Evolutionary conservation across 2,888 invertebrate genomes (phyloP).

Genomic region (Eurois occulta): DNA sequence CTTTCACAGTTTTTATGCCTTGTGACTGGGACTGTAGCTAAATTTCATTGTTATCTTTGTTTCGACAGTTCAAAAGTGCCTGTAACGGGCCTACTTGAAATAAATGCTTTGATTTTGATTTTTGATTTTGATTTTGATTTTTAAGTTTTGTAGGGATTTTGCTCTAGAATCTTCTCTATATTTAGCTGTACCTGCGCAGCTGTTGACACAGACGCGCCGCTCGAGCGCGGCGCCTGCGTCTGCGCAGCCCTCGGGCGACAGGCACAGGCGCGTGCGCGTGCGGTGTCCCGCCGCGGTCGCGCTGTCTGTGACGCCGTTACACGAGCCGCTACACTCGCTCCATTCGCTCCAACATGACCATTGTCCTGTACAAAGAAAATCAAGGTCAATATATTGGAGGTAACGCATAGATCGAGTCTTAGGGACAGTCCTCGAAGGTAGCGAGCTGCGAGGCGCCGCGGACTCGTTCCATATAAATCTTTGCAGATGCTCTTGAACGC

Average conservation of each 20-base stretch:
- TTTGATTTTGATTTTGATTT: no score
- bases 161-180: background rate
- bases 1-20: no score
- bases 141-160: no score
- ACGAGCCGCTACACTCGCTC: slow-evolving; percentile 94
- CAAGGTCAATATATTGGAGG: background rate
- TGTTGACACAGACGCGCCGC: slow-evolving; percentile 92
- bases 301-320: slow-evolving; percentile 86
- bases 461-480: background rate
- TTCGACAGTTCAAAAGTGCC: no score
- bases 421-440: background rate
- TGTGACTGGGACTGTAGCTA: no score
- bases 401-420: background rate
- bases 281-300: slow-evolving; percentile 89
- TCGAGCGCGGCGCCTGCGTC: slow-evolving; percentile 91
- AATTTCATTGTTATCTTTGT: no score
- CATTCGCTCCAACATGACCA: slow-evolving; percentile 97
- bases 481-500: no score
- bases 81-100: no score
- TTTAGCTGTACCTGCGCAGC: slow-evolving; percentile 88
- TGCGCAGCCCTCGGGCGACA: slow-evolving; percentile 91
- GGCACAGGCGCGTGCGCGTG: slow-evolving; percentile 92
- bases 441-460: no score
- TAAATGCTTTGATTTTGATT: no score
- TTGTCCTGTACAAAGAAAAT: slow-evolving; percentile 85